Evolutionary conservation across 2,113 vertebrate species (phyloP), one percentile per base, ranked within the genome.

Genomic region (Tautogolabrus adspersus): DNA sequence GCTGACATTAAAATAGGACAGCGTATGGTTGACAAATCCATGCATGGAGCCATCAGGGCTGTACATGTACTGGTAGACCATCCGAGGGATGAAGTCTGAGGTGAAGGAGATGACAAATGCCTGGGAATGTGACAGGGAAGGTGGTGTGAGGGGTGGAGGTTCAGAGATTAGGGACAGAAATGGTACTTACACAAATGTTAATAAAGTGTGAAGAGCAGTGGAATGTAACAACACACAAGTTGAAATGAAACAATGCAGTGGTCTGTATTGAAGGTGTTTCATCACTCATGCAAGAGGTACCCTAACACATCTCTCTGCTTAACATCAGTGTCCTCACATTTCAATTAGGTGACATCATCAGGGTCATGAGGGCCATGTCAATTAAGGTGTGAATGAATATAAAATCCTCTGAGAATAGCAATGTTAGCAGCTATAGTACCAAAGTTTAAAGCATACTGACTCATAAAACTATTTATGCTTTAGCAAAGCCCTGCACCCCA

Each of bases 91-190:
- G 95, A 99, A 99, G 95, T 99, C 98, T 1, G 98, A 99, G 0
- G 98, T 99, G 95, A 99, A 98, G 88, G 98, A 97, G 92, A 99
- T 99, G 88, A 99, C 98, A 81, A 99, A 99, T 15, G 97, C 98
- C 98, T 99, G 87, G 64, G 38, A 66, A 54, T 12, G 51, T n/a
- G 73, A 87, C 42, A 55, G 42, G 51, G 52, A 30, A 74, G 22
- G 11, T 54, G 56, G 49, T 66, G 63, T 37, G 34, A 40, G 52
- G 13, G 66, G 26, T 30, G n/a, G 22, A 63, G 47, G 10, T 47
- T 55, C 10, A 69, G 51, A 72, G 49, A 58, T 46, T 22, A 42
- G 11, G 46, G 26, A 81, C 60, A 67, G 12, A 64, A 61, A 68
- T 68, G 42, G 0, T 8, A 70, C 40, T 73, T 23, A 66, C 15